phyloP scores from a whole-genome alignment of 2,888 invertebrate species.

The Melitaea athalia region DNA sequence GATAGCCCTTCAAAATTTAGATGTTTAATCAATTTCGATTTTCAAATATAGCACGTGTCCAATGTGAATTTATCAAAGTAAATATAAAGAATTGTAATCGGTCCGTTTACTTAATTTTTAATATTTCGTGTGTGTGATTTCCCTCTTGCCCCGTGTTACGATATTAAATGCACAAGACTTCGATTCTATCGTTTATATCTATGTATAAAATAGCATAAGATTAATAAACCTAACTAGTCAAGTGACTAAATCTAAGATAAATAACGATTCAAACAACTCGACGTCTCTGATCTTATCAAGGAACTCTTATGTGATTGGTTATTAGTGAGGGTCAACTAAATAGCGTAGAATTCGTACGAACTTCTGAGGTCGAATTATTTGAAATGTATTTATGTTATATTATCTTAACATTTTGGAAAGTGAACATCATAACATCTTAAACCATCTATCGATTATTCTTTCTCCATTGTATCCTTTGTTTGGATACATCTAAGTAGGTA shows the following conservation, averaged over 20 bases:
- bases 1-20: slow-evolving; percentile 22
- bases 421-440: slow-evolving; percentile 40
- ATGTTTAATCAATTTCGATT: slow-evolving; percentile 21
- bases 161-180: slow-evolving; percentile 70
- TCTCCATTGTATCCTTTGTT: slow-evolving; percentile 17
- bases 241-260: slow-evolving; percentile 46
- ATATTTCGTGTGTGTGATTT: slow-evolving; percentile 33
- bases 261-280: too few relatives aligned
- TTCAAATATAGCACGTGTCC: slow-evolving; percentile 29
- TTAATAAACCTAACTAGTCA: slow-evolving; percentile 52
- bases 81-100: slow-evolving; percentile 25
- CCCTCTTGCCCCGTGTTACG: slow-evolving; percentile 61
- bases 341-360: too few relatives aligned
- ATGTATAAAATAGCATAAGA: slow-evolving; percentile 58
- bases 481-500: slow-evolving; percentile 18
- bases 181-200: slow-evolving; percentile 37
- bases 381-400: too few relatives aligned
- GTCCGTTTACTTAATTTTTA: slow-evolving; percentile 38
- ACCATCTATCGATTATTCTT: slow-evolving; percentile 33
- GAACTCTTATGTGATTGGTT: too few relatives aligned
- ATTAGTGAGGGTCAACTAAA: too few relatives aligned
- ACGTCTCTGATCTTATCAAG: too few relatives aligned
- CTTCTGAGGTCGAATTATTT: too few relatives aligned
- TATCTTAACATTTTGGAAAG: slow-evolving; percentile 8
- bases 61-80: slow-evolving; percentile 22